These are phyloP conservation scores for Circaetus cinerascens DNA, from an alignment of 2,113 vertebrate species.

Conservation along the genomic window DNA sequence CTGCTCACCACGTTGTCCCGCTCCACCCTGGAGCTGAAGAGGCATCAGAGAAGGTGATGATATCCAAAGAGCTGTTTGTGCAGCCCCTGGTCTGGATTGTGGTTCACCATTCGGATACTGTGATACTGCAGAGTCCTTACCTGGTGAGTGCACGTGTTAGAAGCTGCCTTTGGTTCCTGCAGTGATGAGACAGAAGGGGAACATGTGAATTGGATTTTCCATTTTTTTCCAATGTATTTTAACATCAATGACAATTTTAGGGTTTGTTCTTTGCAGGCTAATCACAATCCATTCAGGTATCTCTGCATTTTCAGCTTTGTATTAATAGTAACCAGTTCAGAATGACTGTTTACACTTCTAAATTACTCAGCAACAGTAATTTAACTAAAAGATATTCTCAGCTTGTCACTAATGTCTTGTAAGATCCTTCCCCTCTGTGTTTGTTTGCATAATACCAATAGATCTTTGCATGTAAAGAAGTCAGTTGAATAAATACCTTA, in stretches of 20 bases:
- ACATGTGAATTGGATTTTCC: background rate
- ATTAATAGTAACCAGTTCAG: background rate
- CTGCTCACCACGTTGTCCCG: accelerated
- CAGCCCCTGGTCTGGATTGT: background rate
- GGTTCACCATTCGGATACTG: no score
- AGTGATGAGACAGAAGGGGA: background rate
- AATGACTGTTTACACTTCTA: background rate
- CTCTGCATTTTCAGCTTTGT: background rate
- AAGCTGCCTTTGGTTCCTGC: background rate
- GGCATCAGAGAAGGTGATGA: background rate
- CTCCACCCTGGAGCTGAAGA: background rate
- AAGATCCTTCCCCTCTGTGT: background rate
- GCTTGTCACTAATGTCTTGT: background rate
- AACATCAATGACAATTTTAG: background rate
- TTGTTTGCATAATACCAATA: background rate
- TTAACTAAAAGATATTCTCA: background rate
- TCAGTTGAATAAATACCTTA: background rate
- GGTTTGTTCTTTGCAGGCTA: background rate
- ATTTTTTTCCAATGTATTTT: background rate
- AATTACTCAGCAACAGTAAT: background rate
- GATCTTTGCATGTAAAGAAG: background rate
- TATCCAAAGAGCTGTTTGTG: background rate
- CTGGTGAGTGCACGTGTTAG: accelerated
- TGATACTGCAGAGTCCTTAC: no score
- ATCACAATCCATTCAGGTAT: background rate